A percentile compares a stretch with the other conserved stretches of the same genome.
Conservation (phyloP, 2,113 vertebrate genomes). For the Chiloscyllium plagiosum region DNA sequence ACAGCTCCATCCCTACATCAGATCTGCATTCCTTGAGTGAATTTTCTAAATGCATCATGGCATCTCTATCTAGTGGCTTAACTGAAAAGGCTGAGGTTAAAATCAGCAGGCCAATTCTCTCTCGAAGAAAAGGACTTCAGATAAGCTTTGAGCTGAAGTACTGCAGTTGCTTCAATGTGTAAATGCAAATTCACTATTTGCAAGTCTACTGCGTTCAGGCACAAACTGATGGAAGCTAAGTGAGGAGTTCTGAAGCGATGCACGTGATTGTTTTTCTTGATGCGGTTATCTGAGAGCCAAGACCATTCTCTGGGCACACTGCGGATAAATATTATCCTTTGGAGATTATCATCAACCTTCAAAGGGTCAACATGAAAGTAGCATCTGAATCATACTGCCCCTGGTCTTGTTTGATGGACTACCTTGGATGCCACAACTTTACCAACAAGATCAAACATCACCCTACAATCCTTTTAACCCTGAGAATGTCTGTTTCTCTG, state of each 20-base stretch:
- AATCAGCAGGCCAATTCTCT: not conserved
- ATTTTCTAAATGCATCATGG: not conserved
- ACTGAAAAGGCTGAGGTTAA: not conserved
- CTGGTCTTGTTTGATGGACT: not conserved
- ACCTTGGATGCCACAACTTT: not conserved
- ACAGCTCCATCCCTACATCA: not conserved
- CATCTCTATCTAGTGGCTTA: not conserved
- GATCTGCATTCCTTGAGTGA: not conserved
- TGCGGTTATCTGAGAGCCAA: not conserved
- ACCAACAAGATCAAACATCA: not conserved
- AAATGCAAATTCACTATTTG: not conserved
- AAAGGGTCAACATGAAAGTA: slow-evolving; percentile 10
- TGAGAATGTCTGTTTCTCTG: not conserved
- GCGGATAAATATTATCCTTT: not conserved
- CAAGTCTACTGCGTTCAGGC: not conserved
- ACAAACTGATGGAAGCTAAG: not conserved
- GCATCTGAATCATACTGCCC: not conserved
- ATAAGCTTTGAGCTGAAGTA: not conserved
- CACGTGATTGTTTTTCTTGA: not conserved
- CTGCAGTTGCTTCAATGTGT: not conserved
- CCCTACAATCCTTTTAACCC: not conserved
- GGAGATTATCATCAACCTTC: not conserved
- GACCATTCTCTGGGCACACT: not conserved
- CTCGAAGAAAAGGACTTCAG: not conserved
- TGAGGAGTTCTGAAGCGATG: not conserved